Base-by-base conservation (phyloP, 2,888 invertebrate species). In the Thelaira solivaga region DNA sequence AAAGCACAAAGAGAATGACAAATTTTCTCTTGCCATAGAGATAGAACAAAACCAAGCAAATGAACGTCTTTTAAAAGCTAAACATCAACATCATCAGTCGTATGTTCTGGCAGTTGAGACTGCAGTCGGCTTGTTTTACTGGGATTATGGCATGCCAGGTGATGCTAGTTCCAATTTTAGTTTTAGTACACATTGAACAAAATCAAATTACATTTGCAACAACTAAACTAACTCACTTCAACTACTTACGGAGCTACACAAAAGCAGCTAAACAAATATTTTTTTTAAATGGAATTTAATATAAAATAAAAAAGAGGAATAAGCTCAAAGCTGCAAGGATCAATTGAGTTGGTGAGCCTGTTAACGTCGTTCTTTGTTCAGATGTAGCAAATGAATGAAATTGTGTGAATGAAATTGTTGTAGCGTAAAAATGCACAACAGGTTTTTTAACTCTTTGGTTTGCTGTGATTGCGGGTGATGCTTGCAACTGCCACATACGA, bases 41-140 rank as follows among this genome's bases (percentile, higher is more conserved):
- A 88, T 88, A 69, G 87, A 85, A 16, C 86, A 88, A 80, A 88
- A 88, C 61, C 84, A 85, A 82, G 88, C 88, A 71, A 88, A 88
- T 76, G 88, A 88, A 81, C 84, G 85, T 47, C 68, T 84, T 20
- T 61, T 81, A 31, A 69, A 76, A 65, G 43, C 36, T 39, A 39
- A 26, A 24, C 65, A 34, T 20, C 29, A 71, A 36, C 26, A 71
- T 13, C 39, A 49, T 47, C 53, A 39, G 45, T 73, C 82, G 73
- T 78, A 83, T 71, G 74, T 87, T 10, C 81, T 86, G 68, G 84
- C 85, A 69, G 69, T 85, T 36, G 83, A 86, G 80, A 88, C 88
- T 18, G 65, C 82, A 55, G 84, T 84, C 64, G 88, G 87, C 31
- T 81, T 83, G 61, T 88, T 87, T 83, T 88, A 85, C 83, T 88